Evolutionary conservation across 1,140 invertebrate genomes (phyloP), one percentile per base, ranked within the genome.

Genomic region (Acromyrmex charruanus): DNA sequence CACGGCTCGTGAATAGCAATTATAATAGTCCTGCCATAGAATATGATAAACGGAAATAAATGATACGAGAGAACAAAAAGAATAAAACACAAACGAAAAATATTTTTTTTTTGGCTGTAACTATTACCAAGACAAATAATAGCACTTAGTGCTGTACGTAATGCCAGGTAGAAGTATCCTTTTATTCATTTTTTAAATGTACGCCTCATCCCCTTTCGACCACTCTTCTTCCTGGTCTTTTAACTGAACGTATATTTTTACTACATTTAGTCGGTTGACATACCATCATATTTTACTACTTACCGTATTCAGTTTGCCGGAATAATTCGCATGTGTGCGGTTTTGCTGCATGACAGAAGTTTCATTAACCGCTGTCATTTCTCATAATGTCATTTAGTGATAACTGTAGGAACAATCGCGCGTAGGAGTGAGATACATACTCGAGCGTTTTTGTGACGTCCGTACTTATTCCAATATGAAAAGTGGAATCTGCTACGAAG

Each of bases 81-180:
- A 81, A 88, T 77, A 82, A 88, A 82, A 49, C 39, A 66, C 35
- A 79, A 86, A 87, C 44, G 49, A 53, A 74, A 86, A 89, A 88
- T 77, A 87, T 90, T 90, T 86, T 87, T 35, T 79, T 82, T 75
- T 82, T 39, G 7, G 3, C 53, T 6, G 31, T 39, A 44, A 21
- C 53, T 59, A 66, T 74, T 63, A 82, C 68, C 31, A 82, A 66
- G 72, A 87, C 58, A 84, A 87, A 87, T 84, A 87, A 84, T 81
- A 49, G 25, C 35, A 44, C 68, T 25, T 16, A 16, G 49, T 31
- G 7, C 18, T 16, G 61, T 79, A 79, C 31, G 68, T 85, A 85
- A 68, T 31, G 31, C 61, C 10, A 21, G n/a, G 44, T 55, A 49
- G 35, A 63, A 65, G 58, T 68, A 85, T 79, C 49, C 82, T 66